phyloP scores from a whole-genome alignment of 2,797 vertebrate genomes.

The Mormyrus proboscirostris region DNA sequence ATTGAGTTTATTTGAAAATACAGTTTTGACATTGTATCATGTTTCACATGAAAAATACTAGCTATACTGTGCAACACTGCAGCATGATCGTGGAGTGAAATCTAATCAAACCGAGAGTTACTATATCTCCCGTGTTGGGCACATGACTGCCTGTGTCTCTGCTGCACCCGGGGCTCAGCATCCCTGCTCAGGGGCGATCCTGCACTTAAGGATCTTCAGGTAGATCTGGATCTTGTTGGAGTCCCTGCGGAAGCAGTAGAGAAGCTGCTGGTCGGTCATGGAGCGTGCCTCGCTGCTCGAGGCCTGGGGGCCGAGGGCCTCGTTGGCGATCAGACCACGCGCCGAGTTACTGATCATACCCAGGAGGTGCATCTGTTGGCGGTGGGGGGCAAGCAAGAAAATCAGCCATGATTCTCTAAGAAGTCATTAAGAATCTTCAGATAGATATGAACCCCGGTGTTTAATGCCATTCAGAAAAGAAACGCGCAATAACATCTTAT shows the following conservation, averaged over 20 bases:
- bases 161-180: conserved; percentile 49
- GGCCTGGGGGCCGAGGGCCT: conserved; percentile 41
- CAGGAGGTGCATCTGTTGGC: conserved; percentile 65
- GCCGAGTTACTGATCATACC: conserved; percentile 67
- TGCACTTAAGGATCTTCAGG: conserved; percentile 76
- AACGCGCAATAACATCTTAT: background rate
- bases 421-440: background rate
- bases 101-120: background rate
- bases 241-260: conserved; percentile 75
- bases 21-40: background rate
- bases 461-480: background rate
- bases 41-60: background rate
- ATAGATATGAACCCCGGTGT: background rate
- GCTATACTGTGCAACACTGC: background rate
- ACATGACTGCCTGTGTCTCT: background rate
- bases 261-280: conserved; percentile 70
- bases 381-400: background rate
- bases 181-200: conserved; percentile 62
- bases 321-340: conserved; percentile 50
- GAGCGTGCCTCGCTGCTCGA: conserved; percentile 50
- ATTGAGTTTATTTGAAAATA: conserved; percentile 16
- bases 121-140: background rate
- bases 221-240: conserved; percentile 78
- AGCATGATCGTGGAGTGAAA: background rate
- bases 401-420: background rate